Evolutionary conservation across 2,113 vertebrate genomes (phyloP), one percentile per base, ranked within the genome.

Genomic region (Enhydra lutris): DNA sequence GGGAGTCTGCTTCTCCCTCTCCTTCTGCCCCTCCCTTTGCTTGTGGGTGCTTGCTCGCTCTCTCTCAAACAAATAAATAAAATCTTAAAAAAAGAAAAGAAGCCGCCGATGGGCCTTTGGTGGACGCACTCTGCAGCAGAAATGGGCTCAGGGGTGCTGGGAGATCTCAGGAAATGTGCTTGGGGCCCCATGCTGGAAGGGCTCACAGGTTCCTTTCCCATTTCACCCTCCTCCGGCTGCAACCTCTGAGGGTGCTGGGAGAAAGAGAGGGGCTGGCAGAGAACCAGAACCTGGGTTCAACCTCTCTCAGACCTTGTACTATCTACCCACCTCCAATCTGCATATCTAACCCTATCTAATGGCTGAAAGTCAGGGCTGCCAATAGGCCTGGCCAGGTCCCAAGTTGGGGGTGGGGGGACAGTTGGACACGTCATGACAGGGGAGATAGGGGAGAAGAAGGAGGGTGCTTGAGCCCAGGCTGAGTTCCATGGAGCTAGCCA

Each of bases 81-180:
- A 50, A 69, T n/a, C 65, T n/a, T 67, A 15, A 67, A 52, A 52
- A 34, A n/a, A n/a, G 7, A 69, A 10, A 21, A 36, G 67, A n/a
- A 69, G 67, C 34, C 20, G 36, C 14, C 0, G 20, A 34, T 0
- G 1, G 21, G 39, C 23, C 31, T 39, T 7, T 11, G 0, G 6
- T 1, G 7, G 47, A 55, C 13, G 29, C 15, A 18, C 36, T 89
- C 6, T 18, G 2, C 31, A 83, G 26, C 8, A 73, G 52, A 89
- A 83, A 73, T 21, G 79, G n/a, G 12, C 52, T 78, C 24, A 6
- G 89, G 29, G 29, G 23, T 20, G 39, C 71, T 1, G 34, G 39
- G 9, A 18, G 26, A 17, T 85, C 71, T 57, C 29, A 3, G 89
- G 34, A 80, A 59, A 42, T 13, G 23, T 8, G 34, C 61, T 29